Evolutionary conservation across 2,113 vertebrate genomes (phyloP).

Genomic region (Mixornis gularis): DNA sequence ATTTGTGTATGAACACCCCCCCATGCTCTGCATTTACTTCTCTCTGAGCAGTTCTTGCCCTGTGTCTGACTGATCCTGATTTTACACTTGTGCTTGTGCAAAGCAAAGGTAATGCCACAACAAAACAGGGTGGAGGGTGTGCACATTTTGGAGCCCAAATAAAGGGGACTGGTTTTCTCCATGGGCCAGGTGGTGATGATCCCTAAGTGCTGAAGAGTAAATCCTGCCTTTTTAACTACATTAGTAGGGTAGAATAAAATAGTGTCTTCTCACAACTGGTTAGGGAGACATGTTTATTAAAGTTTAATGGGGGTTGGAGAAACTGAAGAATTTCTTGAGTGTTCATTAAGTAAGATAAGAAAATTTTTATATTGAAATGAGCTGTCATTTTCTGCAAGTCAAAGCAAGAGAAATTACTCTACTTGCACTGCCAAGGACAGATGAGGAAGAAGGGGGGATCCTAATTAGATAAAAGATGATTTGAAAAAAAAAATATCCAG

Average conservation of each 20-base stretch:
- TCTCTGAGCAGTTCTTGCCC: not conserved
- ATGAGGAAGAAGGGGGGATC: not conserved
- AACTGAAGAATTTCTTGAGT: not conserved
- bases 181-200: not conserved
- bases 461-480: not conserved
- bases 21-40: not conserved
- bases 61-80: not conserved
- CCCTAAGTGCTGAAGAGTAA: not conserved
- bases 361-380: not conserved
- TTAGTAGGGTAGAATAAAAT: not conserved
- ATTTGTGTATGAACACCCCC: rapidly evolving
- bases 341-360: not conserved
- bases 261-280: not conserved
- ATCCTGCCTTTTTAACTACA: not conserved
- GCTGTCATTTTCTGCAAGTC: not conserved
- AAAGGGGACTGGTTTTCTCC: not conserved
- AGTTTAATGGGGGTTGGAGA: not conserved
- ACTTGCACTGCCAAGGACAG: not conserved
- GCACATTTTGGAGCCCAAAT: not conserved
- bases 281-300: not conserved
- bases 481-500: not conserved
- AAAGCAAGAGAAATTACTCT: not conserved
- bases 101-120: not conserved
- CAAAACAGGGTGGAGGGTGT: not conserved
- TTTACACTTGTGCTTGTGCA: not conserved